Evolutionary conservation across 2,113 vertebrate species (phyloP).

Genomic region (Nyctereutes procyonoides): DNA sequence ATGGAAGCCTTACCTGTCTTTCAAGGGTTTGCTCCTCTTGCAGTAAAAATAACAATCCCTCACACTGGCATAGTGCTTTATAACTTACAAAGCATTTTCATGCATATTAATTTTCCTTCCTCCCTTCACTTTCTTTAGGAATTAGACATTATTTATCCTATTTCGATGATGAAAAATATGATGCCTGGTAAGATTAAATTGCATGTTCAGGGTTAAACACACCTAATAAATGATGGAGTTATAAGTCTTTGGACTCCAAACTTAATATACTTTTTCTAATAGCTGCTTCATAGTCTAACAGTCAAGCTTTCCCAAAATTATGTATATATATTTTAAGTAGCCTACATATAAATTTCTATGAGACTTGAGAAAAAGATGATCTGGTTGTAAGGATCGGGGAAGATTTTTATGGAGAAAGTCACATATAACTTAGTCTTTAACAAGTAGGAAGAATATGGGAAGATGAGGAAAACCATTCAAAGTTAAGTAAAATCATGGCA

Average conservation of each 20-base stretch:
- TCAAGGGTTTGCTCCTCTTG: conserved; percentile 44
- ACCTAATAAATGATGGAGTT: neutral
- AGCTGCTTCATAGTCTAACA: conserved; percentile 35
- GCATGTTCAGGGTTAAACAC: neutral
- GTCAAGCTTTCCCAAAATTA: conserved; percentile 26
- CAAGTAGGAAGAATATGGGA: conserved; percentile 3
- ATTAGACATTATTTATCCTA: conserved; percentile 31
- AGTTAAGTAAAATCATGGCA: conserved; percentile 57
- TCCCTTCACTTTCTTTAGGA: neutral
- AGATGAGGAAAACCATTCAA: conserved; percentile 39
- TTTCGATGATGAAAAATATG: conserved; percentile 50
- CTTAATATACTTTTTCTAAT: conserved; percentile 23
- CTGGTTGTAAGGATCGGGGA: conserved; percentile 7
- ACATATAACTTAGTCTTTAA: conserved; percentile 9
- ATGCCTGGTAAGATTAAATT: neutral
- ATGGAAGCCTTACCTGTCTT: conserved; percentile 35
- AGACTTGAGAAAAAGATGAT: neutral
- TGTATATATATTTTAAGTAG: neutral
- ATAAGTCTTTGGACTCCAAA: neutral
- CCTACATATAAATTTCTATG: conserved; percentile 31
- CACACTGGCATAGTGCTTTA: conserved; percentile 9
- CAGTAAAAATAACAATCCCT: conserved; percentile 47
- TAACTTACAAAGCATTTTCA: conserved; percentile 29
- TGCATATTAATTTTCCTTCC: conserved; percentile 36
- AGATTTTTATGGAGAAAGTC: conserved; percentile 28